Evolutionary conservation across 2,113 vertebrate species (phyloP).

Genomic region (Notarius lentiginosus): DNA sequence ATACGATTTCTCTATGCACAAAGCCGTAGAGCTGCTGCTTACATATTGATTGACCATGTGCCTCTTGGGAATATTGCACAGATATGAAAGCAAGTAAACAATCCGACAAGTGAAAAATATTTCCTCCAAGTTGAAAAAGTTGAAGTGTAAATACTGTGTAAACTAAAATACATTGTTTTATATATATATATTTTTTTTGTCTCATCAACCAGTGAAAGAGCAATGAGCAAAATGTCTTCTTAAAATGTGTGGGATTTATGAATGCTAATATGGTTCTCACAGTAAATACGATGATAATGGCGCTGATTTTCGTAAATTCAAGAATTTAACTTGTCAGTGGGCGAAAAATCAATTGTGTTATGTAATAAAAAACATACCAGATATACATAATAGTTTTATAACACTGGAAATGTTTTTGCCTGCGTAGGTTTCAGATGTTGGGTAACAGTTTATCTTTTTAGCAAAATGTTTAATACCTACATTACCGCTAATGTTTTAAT

Average conservation of each 20-base stretch:
- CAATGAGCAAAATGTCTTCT: background rate
- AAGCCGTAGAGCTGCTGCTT: conserved; percentile 48
- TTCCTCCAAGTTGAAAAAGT: background rate
- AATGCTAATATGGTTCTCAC: background rate
- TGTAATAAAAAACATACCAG: background rate
- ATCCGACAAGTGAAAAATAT: conserved; percentile 40
- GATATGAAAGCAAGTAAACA: conserved; percentile 44
- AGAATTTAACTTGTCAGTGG: background rate
- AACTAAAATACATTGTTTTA: background rate
- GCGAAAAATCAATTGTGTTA: background rate
- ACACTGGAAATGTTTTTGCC: background rate
- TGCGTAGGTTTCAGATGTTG: background rate
- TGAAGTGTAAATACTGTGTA: background rate
- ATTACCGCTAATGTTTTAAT: background rate
- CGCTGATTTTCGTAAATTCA: background rate
- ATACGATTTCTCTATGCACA: conserved; percentile 53
- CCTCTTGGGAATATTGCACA: conserved; percentile 38
- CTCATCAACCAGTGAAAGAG: background rate
- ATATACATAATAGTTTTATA: background rate
- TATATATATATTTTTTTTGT: background rate
- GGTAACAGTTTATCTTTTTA: background rate
- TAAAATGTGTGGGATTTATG: background rate
- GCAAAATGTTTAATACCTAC: background rate
- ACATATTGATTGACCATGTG: conserved; percentile 60
- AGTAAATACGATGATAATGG: background rate